These are phyloP conservation scores for Drosophila subpulchrella DNA, from an alignment of 1,140 invertebrate genomes.

Conservation along the genomic window DNA sequence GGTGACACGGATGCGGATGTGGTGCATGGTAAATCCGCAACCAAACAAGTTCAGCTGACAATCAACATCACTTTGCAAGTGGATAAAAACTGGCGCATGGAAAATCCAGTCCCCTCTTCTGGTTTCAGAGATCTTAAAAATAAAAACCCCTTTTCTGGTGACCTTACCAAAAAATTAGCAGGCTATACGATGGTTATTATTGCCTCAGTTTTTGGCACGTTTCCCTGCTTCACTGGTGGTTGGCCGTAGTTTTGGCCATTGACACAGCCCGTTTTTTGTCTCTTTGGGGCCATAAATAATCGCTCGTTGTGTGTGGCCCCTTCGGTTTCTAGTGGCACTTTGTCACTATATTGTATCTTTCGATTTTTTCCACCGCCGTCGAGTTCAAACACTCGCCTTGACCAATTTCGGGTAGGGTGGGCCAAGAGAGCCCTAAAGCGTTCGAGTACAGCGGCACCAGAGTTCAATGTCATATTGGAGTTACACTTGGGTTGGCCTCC, in stretches of 20 bases:
- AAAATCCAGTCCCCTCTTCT: constrained; percentile 27
- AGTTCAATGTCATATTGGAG: constrained; percentile 67
- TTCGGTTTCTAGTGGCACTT: constrained; percentile 68
- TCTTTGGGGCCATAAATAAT: constrained; percentile 71
- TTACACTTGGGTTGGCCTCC: constrained; percentile 12
- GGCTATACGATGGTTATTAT: constrained; percentile 43
- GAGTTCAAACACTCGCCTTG: constrained; percentile 61
- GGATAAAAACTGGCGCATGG: constrained; percentile 39
- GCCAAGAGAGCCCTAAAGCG: constrained; percentile 21
- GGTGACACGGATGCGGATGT: constrained; percentile 72
- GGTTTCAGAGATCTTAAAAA: constrained; percentile 3
- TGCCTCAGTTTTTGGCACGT: constrained; percentile 50
- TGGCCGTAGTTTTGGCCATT: constrained; percentile 61
- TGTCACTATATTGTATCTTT: constrained; percentile 51
- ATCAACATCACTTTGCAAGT: constrained; percentile 62
- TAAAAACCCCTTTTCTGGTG: constrained; percentile 27
- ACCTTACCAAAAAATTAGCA: constrained; percentile 55
- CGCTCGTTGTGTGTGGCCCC: constrained; percentile 40
- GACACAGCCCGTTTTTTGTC: constrained; percentile 67
- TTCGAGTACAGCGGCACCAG: constrained; percentile 25
- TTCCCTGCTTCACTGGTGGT: constrained; percentile 47
- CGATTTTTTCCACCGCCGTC: constrained; percentile 4
- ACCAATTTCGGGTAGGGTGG: constrained; percentile 54
- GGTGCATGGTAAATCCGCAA: constrained; percentile 67
- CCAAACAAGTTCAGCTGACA: constrained; percentile 77